Conservation (phyloP, 2,113 vertebrate genomes). For the Hiodon alosoides region DNA sequence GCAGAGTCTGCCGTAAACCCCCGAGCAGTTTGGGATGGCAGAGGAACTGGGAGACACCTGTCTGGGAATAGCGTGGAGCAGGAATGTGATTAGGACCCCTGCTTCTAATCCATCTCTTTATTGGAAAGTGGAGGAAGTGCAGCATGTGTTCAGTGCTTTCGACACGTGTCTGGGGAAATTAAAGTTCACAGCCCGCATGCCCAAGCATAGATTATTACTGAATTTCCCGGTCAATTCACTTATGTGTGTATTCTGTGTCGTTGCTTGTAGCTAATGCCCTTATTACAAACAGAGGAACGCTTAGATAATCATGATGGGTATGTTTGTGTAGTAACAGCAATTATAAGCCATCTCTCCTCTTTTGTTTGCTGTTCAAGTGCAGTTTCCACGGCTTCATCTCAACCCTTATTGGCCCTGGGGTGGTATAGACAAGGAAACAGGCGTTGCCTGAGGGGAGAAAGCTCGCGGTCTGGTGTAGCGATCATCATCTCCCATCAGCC, state of each 20-base stretch:
- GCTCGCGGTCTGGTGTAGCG: too few relatives aligned
- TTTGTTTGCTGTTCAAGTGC: too few relatives aligned
- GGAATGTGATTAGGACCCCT: slow-evolving; percentile 47
- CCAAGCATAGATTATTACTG: background rate
- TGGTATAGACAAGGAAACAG: too few relatives aligned
- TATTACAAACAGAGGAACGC: too few relatives aligned
- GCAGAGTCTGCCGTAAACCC: slow-evolving; percentile 3
- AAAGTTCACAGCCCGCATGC: background rate
- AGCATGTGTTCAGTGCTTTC: slow-evolving; percentile 34
- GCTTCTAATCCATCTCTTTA: slow-evolving; percentile 48
- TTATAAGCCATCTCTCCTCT: too few relatives aligned
- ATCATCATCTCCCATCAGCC: too few relatives aligned
- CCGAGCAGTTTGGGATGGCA: background rate
- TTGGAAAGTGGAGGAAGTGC: background rate
- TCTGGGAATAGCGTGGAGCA: slow-evolving; percentile 41
- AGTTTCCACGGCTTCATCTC: too few relatives aligned
- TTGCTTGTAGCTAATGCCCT: background rate
- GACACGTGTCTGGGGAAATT: slow-evolving; percentile 3
- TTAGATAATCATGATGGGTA: too few relatives aligned
- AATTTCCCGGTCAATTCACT: background rate
- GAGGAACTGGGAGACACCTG: slow-evolving; percentile 40
- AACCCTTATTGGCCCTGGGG: too few relatives aligned
- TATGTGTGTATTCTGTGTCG: background rate
- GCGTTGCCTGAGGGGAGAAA: too few relatives aligned
- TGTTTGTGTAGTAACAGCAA: too few relatives aligned